Percentiles rank a stretch among this genome's conserved stretches.
These are phyloP conservation scores for Tetramorium bicarinatum DNA, from an alignment of 2,888 invertebrate species.

Conservation along the genomic window DNA sequence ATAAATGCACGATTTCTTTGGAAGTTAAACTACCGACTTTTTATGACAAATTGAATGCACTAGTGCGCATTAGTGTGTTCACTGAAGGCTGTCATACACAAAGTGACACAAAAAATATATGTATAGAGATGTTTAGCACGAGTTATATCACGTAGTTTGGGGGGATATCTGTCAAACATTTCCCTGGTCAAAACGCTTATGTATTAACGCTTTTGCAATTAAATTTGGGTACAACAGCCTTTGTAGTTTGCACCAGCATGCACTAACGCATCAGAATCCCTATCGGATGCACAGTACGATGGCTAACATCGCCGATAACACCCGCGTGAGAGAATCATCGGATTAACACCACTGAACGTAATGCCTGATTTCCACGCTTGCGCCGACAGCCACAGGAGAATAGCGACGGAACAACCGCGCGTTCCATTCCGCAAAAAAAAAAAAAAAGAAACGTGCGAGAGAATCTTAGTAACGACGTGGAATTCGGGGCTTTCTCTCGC, in stretches of 20 bases:
- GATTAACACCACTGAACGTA: conserved; percentile 42
- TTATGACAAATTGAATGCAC: not conserved
- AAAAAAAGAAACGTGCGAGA: not conserved
- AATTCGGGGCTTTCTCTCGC: conserved; percentile 20
- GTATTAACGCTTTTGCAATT: not conserved
- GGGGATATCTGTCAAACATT: not conserved
- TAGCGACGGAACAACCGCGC: conserved; percentile 6
- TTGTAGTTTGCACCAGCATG: conserved; percentile 14
- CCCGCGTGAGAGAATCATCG: conserved; percentile 30
- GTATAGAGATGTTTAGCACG: not conserved
- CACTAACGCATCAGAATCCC: conserved; percentile 17
- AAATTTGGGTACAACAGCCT: conserved; percentile 13
- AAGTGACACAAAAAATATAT: not conserved
- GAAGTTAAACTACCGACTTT: conserved; percentile 2
- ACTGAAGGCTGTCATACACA: conserved; percentile 24
- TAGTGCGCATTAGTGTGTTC: not conserved
- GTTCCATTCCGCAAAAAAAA: not conserved
- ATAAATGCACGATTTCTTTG: conserved; percentile 11
- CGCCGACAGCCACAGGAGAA: conserved; percentile 23
- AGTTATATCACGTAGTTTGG: not conserved
- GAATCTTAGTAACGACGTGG: conserved; percentile 6
- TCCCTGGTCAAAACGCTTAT: not conserved
- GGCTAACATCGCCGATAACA: conserved; percentile 24
- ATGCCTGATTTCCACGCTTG: conserved; percentile 33
- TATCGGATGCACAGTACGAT: conserved; percentile 18